Percentiles rank a stretch among this genome's conserved stretches.
phyloP scores from a whole-genome alignment of 2,113 vertebrate genomes.

The Echinops telfairi region DNA sequence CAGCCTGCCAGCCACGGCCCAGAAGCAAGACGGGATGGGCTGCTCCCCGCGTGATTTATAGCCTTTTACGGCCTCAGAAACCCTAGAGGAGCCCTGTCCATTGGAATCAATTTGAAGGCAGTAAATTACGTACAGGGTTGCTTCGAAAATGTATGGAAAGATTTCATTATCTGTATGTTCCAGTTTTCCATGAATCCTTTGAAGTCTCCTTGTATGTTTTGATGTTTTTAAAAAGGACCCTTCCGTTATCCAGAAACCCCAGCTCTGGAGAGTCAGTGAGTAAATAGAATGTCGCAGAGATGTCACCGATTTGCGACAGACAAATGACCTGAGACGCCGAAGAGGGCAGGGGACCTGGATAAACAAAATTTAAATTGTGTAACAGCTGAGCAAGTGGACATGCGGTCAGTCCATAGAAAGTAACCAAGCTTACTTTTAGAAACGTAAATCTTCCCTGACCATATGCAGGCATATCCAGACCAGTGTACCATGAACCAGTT shows the following conservation, averaged over 20 bases:
- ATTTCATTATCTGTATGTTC: no score
- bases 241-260: not conserved
- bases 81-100: no score
- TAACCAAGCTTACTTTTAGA: constrained; percentile 37
- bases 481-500: not conserved
- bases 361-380: not conserved
- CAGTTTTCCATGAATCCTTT: no score
- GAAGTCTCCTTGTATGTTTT: no score
- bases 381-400: not conserved
- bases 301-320: not conserved
- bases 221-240: not conserved
- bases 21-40: no score
- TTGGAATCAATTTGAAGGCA: no score
- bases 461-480: not conserved
- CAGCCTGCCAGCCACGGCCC: no score
- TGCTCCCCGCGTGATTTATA: no score
- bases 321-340: constrained; percentile 8
- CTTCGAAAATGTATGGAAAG: no score
- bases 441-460: not conserved
- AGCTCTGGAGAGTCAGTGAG: not conserved
- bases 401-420: not conserved
- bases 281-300: not conserved
- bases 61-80: no score
- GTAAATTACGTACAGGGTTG: no score
- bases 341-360: not conserved